phyloP scores from a whole-genome alignment of 2,888 invertebrate genomes.

The Sepiola atlantica region DNA sequence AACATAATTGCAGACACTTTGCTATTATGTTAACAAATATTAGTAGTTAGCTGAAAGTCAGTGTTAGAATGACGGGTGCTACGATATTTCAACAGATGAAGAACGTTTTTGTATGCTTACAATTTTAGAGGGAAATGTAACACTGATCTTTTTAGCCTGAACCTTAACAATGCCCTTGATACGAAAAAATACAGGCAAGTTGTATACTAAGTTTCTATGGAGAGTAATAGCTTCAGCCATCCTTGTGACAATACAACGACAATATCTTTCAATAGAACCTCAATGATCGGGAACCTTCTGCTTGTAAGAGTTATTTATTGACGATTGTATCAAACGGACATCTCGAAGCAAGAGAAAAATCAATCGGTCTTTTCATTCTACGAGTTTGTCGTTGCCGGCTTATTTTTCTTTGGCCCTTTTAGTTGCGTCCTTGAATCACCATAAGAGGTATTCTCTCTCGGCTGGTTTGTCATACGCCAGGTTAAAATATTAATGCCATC shows the following conservation, averaged over 20 bases:
- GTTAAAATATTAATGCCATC: no score
- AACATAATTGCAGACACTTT: no score
- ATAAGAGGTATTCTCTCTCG: no score
- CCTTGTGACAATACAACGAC: neutral
- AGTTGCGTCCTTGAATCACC: no score
- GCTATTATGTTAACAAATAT: no score
- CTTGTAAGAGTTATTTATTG: neutral
- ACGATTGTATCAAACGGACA: conserved; percentile 16
- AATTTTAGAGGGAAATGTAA: no score
- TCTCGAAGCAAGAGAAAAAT: neutral
- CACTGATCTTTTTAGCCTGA: no score
- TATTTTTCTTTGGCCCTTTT: neutral
- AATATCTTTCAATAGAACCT: neutral
- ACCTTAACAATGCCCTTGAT: neutral
- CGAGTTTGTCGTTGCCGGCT: neutral
- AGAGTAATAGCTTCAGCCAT: neutral
- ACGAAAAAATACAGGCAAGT: neutral
- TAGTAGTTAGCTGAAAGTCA: no score
- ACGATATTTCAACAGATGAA: no score
- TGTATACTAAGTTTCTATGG: neutral
- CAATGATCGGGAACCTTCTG: neutral
- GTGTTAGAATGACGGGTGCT: no score
- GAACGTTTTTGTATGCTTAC: no score
- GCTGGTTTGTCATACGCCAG: no score
- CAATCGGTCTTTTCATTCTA: neutral